phyloP scores from a whole-genome alignment of 2,113 vertebrate genomes.

The Scophthalmus maximus region DNA sequence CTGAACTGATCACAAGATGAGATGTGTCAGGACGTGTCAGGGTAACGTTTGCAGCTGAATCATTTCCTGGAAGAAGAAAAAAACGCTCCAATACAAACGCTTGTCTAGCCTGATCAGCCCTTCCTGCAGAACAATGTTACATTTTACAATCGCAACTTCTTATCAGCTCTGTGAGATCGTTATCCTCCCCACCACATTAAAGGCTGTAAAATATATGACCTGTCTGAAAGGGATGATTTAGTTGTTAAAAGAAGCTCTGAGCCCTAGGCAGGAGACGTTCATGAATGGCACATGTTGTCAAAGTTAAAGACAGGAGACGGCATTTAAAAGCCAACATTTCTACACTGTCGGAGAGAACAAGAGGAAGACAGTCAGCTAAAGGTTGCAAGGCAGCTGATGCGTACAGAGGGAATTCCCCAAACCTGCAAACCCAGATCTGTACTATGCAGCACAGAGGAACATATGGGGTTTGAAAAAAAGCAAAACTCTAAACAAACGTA shows the following conservation, averaged over 20 bases:
- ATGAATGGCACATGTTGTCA: slow-evolving; percentile 16
- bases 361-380: slow-evolving; percentile 24
- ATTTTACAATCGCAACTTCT: not conserved
- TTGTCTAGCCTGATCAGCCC: slow-evolving; percentile 5
- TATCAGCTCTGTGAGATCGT: slow-evolving; percentile 3
- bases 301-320: slow-evolving; percentile 13
- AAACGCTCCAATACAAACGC: not conserved
- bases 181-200: slow-evolving; percentile 1
- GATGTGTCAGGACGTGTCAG: too few relatives aligned
- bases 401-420: slow-evolving; percentile 26
- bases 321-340: slow-evolving; percentile 21
- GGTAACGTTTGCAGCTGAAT: not conserved
- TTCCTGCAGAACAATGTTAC: slow-evolving; percentile 13
- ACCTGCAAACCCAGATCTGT: slow-evolving; percentile 9
- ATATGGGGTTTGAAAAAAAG: slow-evolving; percentile 23
- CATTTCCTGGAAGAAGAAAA: not conserved
- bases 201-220: not conserved
- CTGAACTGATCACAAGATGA: not conserved
- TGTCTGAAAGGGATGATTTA: not conserved
- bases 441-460: slow-evolving; percentile 30
- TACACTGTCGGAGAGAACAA: slow-evolving; percentile 21
- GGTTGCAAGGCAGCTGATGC: slow-evolving; percentile 12
- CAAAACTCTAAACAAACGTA: too few relatives aligned
- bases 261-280: slow-evolving; percentile 4
- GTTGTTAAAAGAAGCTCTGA: not conserved